These are phyloP conservation scores for Tridacna gigas DNA, from an alignment of 2,888 invertebrate genomes.

Conservation along the genomic window DNA sequence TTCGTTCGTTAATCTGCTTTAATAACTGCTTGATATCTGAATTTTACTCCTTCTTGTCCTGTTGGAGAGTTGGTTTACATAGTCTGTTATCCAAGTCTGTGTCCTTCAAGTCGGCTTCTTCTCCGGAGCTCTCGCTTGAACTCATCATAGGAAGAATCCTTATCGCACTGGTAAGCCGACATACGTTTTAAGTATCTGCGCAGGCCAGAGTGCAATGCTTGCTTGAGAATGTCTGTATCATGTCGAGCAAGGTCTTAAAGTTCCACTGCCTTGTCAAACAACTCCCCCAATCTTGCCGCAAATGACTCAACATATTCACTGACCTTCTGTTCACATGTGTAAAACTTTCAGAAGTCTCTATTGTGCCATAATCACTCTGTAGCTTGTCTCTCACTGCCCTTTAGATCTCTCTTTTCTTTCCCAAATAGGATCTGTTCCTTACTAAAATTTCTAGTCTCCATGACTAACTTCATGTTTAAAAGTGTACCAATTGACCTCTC, in stretches of 20 bases:
- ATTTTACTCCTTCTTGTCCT: neutral
- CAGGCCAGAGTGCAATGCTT: neutral
- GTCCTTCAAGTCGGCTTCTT: neutral
- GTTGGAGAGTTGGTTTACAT: neutral
- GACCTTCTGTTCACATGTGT: neutral
- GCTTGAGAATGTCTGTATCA: neutral
- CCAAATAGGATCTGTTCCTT: conserved; percentile 21
- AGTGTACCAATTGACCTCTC: conserved; percentile 7
- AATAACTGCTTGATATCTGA: neutral
- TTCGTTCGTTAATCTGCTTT: neutral
- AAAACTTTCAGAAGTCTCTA: conserved; percentile 1
- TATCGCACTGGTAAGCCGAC: too few species aligned
- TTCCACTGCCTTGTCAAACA: neutral
- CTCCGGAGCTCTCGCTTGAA: conserved; percentile 4
- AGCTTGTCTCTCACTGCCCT: neutral
- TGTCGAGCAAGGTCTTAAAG: neutral
- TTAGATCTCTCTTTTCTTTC: neutral
- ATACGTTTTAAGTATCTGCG: neutral
- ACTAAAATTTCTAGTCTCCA: neutral
- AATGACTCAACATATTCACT: neutral
- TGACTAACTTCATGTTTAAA: conserved; percentile 16
- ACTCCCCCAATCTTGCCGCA: neutral
- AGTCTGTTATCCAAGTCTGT: neutral
- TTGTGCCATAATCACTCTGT: neutral
- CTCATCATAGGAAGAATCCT: neutral